A percentile compares a stretch with the other conserved stretches of the same genome.
Evolutionary conservation across 2,888 invertebrate genomes (phyloP).

Genomic region (Protonemura montana): DNA sequence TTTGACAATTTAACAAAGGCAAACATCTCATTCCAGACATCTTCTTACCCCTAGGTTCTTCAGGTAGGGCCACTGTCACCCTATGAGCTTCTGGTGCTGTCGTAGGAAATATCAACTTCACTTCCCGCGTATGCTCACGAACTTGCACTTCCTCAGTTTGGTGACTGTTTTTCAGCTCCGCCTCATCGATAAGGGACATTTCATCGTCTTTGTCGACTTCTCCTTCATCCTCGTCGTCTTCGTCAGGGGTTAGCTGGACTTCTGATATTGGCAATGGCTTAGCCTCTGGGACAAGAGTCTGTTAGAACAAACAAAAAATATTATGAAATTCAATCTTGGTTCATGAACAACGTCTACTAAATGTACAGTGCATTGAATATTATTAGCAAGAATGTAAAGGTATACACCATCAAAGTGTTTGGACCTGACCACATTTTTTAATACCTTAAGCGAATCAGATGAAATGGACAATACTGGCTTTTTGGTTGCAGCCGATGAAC

Average conservation of each 20-base stretch:
- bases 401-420: too few relatives aligned
- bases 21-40: background rate
- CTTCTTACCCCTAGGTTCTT: conserved; percentile 43
- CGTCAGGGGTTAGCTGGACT: conserved; percentile 59
- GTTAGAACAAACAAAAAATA: conserved; percentile 36
- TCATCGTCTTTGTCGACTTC: conserved; percentile 50
- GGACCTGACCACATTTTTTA: too few relatives aligned
- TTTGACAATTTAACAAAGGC: too few relatives aligned
- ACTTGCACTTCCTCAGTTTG: background rate
- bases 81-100: conserved; percentile 41
- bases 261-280: conserved; percentile 60
- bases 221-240: conserved; percentile 57
- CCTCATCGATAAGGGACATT: conserved; percentile 29
- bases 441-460: conserved; percentile 74
- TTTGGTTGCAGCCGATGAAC: conserved; percentile 58
- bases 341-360: too few relatives aligned
- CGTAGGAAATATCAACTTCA: conserved; percentile 18
- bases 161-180: background rate
- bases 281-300: conserved; percentile 61
- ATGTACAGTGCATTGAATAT: too few relatives aligned
- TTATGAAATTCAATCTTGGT: too few relatives aligned
- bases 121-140: conserved; percentile 9
- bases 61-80: conserved; percentile 44
- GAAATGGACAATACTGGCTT: conserved; percentile 75
- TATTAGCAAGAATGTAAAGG: too few relatives aligned